Conservation (phyloP, 2,888 invertebrate species). For the Eustalomyia histrio region DNA sequence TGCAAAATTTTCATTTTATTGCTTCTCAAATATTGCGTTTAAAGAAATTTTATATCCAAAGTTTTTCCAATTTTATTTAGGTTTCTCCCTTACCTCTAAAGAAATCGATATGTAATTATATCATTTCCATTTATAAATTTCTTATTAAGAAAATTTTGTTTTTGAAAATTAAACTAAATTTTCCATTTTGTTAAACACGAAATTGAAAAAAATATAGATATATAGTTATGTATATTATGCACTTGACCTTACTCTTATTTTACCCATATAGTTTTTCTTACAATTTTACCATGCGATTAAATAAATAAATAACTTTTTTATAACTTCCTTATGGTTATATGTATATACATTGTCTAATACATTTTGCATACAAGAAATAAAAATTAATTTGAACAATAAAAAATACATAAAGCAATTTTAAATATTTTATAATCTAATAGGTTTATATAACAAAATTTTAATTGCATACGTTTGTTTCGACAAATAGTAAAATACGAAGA, state of each 20-base stretch:
- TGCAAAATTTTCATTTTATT: no score
- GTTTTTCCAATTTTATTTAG: no score
- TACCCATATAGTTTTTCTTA: neutral
- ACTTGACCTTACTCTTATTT: constrained; percentile 49
- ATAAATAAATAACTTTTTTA: constrained; percentile 45
- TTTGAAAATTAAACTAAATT: constrained; percentile 15
- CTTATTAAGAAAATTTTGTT: neutral
- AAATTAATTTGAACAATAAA: constrained; percentile 40
- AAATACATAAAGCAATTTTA: constrained; percentile 41
- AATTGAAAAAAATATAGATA: neutral
- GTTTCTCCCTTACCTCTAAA: no score
- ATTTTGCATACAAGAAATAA: neutral
- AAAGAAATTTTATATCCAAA: no score
- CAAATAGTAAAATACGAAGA: constrained; percentile 30
- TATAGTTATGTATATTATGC: neutral
- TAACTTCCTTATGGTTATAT: constrained; percentile 48
- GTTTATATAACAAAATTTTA: constrained; percentile 65
- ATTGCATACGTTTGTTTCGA: constrained; percentile 63
- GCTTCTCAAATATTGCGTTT: no score
- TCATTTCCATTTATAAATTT: no score
- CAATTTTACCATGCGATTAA: constrained; percentile 33
- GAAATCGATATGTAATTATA: no score
- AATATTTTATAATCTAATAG: constrained; percentile 62
- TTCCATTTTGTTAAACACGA: neutral
- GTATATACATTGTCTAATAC: constrained; percentile 3